Evolutionary conservation across 2,113 vertebrate genomes (phyloP), one percentile per base, ranked within the genome.

Genomic region (Myrmophylax atrothorax): DNA sequence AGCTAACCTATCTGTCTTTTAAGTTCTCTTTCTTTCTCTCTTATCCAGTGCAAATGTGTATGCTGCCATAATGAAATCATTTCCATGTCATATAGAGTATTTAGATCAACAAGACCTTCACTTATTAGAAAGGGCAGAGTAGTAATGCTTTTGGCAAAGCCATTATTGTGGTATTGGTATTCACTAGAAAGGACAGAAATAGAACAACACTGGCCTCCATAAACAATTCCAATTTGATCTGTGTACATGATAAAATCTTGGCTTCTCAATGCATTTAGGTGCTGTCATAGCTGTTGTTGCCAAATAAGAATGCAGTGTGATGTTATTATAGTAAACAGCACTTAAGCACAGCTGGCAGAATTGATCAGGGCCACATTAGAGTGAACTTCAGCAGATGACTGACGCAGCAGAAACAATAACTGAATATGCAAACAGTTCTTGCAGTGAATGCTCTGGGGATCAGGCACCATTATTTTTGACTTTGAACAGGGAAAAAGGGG

Each of bases 401-500:
- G 98, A 98, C 98, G 97, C 98, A 98, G 99, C 98, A 99, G 98
- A 99, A 99, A 99, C 99, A 99, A 98, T 98, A 98, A 98, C 98
- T 98, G 98, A 99, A 99, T 99, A 99, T 98, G 98, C 98, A 99
- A 99, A 99, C 98, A 98, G 97, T 98, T 98, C 98, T 98, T 97
- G 94, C 97, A 97, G 96, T 97, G 97, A 98, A 97, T 95, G 97
- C 99, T 98, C 98, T 74, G 92, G 99, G 99, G 99, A 99, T 76
- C 97, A 97, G 97, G 97, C 98, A 98, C 98, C 98, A 98, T 98
- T 98, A 98, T 98, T 98, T 99, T 98, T 98, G 98, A 98, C 98
- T 98, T 98, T 97, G 98, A 98, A 98, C 97, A 98, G 97, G 96
- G 97, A 97, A 98, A 98, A 98, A 97, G 97, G 98, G 97, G 98